These are phyloP conservation scores for Pandemis corylana DNA, from an alignment of 2,888 invertebrate species.

Conservation along the genomic window DNA sequence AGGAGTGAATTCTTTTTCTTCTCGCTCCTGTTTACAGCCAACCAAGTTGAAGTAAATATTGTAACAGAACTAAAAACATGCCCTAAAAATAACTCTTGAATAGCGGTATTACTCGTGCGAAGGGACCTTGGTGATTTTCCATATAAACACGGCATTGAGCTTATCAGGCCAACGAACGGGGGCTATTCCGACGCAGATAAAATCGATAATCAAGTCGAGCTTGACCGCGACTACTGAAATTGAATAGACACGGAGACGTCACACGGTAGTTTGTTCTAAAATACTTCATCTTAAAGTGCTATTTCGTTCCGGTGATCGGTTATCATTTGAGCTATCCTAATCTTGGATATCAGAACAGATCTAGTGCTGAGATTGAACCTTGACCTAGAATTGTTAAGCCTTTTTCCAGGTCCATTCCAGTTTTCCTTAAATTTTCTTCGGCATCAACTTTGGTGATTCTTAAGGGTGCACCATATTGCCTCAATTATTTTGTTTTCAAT, in stretches of 20 bases:
- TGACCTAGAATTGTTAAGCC: too few relatives aligned
- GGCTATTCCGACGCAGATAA: constrained; percentile 39
- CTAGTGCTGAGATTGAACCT: too few relatives aligned
- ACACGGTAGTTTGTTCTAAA: constrained; percentile 1
- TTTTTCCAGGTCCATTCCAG: too few relatives aligned
- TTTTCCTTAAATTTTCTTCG: too few relatives aligned
- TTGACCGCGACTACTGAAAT: constrained; percentile 37
- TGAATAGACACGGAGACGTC: constrained; percentile 19
- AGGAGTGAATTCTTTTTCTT: too few relatives aligned
- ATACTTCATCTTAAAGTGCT: not conserved
- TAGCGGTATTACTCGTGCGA: not conserved
- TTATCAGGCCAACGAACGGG: constrained; percentile 29
- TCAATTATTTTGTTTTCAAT: too few relatives aligned
- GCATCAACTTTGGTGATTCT: too few relatives aligned
- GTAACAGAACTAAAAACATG: not conserved
- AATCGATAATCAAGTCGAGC: constrained; percentile 43
- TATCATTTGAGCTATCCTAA: too few relatives aligned
- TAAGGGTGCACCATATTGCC: too few relatives aligned
- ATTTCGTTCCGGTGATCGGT: not conserved
- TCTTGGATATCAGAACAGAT: too few relatives aligned
- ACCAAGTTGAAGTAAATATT: not conserved
- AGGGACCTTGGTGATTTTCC: constrained; percentile 42
- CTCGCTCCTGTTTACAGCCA: not conserved
- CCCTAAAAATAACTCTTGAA: not conserved
- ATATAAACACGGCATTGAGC: constrained; percentile 37